phyloP scores from a whole-genome alignment of 2,888 invertebrate genomes.

The Phrixothrix hirtus region DNA sequence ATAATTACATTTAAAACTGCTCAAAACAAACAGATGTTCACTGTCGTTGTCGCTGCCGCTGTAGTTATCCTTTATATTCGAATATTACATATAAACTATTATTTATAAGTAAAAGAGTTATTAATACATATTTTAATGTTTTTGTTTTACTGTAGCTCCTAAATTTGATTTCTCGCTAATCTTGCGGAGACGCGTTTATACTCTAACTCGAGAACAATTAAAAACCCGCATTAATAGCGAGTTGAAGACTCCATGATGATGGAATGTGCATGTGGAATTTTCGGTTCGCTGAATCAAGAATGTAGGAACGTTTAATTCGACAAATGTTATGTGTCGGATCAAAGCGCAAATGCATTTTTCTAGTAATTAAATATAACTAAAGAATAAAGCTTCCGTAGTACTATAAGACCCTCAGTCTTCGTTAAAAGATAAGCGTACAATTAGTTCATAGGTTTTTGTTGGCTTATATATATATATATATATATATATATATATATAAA shows the following conservation, averaged over 20 bases:
- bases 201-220: slow-evolving; percentile 37
- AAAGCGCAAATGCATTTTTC: slow-evolving; percentile 23
- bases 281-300: slow-evolving; percentile 53
- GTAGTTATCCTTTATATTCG: slow-evolving; percentile 3
- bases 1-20: slow-evolving; percentile 50
- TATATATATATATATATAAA: too few relatives aligned
- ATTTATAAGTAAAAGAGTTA: neutral
- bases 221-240: slow-evolving; percentile 48
- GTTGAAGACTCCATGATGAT: slow-evolving; percentile 49
- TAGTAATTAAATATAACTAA: slow-evolving; percentile 7
- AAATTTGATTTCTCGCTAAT: slow-evolving; percentile 5
- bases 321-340: slow-evolving; percentile 42
- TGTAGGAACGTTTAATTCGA: slow-evolving; percentile 51
- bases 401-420: slow-evolving; percentile 5
- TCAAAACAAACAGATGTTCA: slow-evolving; percentile 42
- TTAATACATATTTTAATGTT: neutral
- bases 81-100: neutral
- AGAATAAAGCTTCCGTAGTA: neutral
- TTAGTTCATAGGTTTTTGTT: slow-evolving; percentile 4
- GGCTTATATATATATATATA: too few relatives aligned
- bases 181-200: slow-evolving; percentile 32
- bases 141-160: too few relatives aligned
- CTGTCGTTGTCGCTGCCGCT: slow-evolving; percentile 8
- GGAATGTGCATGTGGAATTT: slow-evolving; percentile 55
- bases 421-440: slow-evolving; percentile 9